Conservation (phyloP, 2,797 vertebrate species). For the Uromys caudimaculatus region DNA sequence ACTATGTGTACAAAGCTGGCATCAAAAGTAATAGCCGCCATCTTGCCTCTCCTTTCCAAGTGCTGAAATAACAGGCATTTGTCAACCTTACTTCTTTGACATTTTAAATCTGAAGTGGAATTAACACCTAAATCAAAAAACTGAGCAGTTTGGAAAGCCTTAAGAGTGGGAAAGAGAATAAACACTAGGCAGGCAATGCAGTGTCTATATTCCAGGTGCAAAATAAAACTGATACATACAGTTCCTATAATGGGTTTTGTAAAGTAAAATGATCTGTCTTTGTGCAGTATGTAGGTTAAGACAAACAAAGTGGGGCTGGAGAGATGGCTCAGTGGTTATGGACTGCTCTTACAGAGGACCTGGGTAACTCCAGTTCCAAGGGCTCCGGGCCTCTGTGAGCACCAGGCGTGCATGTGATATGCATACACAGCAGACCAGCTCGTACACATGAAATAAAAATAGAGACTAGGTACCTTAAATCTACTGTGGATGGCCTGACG, state of each 20-base stretch:
- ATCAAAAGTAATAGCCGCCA: background rate
- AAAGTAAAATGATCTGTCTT: conserved; percentile 9
- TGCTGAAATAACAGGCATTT: background rate
- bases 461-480: background rate
- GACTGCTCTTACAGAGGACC: background rate
- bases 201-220: background rate
- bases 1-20: background rate
- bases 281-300: background rate
- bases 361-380: background rate
- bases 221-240: conserved; percentile 15
- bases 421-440: background rate
- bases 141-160: background rate
- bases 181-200: background rate
- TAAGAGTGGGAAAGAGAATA: background rate
- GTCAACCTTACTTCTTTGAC: background rate
- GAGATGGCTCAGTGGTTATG: background rate
- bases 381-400: background rate
- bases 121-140: conserved; percentile 7
- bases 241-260: background rate
- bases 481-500: no score
- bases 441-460: background rate
- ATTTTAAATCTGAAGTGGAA: background rate
- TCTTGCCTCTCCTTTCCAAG: background rate
- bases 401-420: background rate
- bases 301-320: background rate